Conservation (phyloP, 1,140 invertebrate genomes). For the Rhagoletis pomonella region DNA sequence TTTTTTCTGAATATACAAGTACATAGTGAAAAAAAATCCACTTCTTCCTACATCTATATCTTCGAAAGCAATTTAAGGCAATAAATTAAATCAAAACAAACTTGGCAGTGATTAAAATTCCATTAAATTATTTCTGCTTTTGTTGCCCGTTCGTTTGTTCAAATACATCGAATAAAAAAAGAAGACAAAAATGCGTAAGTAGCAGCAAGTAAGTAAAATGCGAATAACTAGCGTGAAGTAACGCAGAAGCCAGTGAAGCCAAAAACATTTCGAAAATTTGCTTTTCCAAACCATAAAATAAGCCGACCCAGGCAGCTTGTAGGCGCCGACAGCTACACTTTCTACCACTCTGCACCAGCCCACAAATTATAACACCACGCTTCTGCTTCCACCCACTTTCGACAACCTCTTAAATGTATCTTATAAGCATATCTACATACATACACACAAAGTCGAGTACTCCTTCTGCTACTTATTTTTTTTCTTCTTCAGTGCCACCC, state of each 20-base stretch:
- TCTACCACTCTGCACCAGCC: not conserved
- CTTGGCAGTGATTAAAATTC: constrained; percentile 46
- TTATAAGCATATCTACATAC: too few relatives aligned
- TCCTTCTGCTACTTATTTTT: too few relatives aligned
- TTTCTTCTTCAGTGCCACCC: too few relatives aligned
- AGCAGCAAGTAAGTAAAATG: not conserved
- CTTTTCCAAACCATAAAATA: constrained; percentile 50
- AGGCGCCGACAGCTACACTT: not conserved
- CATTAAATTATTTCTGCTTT: constrained; percentile 23
- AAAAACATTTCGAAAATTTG: constrained; percentile 48
- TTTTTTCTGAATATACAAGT: not conserved
- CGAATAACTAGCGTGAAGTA: not conserved
- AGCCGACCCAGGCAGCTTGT: not conserved
- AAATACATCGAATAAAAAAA: not conserved
- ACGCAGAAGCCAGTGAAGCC: not conserved
- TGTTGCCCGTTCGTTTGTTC: not conserved
- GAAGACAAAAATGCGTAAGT: not conserved
- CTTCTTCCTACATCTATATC: not conserved
- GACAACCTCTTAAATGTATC: too few relatives aligned
- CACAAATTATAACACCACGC: constrained; percentile 16
- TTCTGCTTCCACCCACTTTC: not conserved
- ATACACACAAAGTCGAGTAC: too few relatives aligned
- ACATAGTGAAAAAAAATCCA: not conserved
- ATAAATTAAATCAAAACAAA: constrained; percentile 51
- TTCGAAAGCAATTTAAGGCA: not conserved